phyloP scores from a whole-genome alignment of 2,888 invertebrate genomes.

The Dicroscelio sp. region DNA sequence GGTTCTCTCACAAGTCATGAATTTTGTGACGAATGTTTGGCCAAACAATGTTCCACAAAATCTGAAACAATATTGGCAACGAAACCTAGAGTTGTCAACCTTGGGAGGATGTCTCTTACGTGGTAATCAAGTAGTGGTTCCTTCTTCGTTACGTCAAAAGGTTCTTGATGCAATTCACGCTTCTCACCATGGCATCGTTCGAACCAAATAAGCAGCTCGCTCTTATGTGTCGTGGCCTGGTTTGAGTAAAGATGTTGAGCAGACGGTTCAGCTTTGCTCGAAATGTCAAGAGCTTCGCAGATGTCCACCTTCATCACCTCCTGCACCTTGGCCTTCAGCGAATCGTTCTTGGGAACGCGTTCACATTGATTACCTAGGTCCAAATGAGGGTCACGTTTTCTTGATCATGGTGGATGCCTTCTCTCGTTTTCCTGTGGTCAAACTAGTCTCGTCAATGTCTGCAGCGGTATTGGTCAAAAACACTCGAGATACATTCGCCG shows the following conservation, averaged over 20 bases:
- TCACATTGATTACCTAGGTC: slow-evolving; percentile 41
- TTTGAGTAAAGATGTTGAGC: neutral
- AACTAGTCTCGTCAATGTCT: slow-evolving; percentile 48
- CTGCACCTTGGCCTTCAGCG: slow-evolving; percentile 28
- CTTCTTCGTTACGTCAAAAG: neutral
- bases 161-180: too few relatives aligned
- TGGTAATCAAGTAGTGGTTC: slow-evolving; percentile 52
- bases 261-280: neutral
- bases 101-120: slow-evolving; percentile 10
- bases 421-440: too few relatives aligned
- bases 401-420: slow-evolving; percentile 33
- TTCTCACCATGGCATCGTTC: slow-evolving; percentile 30
- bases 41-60: neutral
- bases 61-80: slow-evolving; percentile 13
- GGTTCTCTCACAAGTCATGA: neutral
- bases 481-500: neutral
- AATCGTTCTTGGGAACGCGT: slow-evolving; percentile 28
- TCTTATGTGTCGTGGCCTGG: slow-evolving; percentile 49
- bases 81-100: neutral
- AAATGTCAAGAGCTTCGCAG: slow-evolving; percentile 4
- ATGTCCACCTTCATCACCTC: slow-evolving; percentile 3
- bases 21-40: neutral
- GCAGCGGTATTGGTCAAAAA: neutral
- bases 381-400: slow-evolving; percentile 24
- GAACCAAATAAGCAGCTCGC: slow-evolving; percentile 23